phyloP scores from a whole-genome alignment of 2,113 vertebrate species.

The Rhizomys pruinosus region DNA sequence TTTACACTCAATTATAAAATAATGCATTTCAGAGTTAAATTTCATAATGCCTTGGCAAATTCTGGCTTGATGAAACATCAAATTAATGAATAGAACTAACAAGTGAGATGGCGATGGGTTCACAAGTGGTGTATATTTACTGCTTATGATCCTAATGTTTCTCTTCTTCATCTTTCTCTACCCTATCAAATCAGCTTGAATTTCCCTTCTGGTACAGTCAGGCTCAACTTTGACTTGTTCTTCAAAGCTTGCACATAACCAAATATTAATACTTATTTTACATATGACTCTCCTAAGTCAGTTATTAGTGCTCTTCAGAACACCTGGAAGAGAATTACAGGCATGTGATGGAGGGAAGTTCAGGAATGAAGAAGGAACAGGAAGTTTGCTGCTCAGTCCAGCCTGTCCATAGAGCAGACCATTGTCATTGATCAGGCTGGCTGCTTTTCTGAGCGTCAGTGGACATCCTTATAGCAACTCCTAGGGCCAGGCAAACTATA shows the following conservation, averaged over 20 bases:
- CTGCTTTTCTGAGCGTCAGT: background rate
- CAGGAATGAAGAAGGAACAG: background rate
- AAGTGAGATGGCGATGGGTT: background rate
- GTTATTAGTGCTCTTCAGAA: background rate
- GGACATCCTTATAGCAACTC: background rate
- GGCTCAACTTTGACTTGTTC: background rate
- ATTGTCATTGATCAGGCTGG: background rate
- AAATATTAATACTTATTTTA: background rate
- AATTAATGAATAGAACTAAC: background rate
- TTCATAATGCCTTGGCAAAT: slow-evolving; percentile 17
- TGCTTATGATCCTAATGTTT: background rate
- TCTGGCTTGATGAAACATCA: background rate
- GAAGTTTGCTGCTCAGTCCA: background rate
- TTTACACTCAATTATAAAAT: slow-evolving; percentile 48
- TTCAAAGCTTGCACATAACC: background rate
- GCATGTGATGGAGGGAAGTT: no score
- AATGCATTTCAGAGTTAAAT: slow-evolving; percentile 33
- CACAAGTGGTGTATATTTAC: background rate
- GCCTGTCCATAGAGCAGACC: background rate
- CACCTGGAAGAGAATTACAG: background rate
- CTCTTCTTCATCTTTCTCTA: background rate
- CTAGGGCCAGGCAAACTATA: background rate
- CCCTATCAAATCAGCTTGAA: background rate
- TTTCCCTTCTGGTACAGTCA: slow-evolving; percentile 7
- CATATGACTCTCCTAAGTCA: no score